phyloP scores from a whole-genome alignment of 2,113 vertebrate genomes.

The Chitala chitala region DNA sequence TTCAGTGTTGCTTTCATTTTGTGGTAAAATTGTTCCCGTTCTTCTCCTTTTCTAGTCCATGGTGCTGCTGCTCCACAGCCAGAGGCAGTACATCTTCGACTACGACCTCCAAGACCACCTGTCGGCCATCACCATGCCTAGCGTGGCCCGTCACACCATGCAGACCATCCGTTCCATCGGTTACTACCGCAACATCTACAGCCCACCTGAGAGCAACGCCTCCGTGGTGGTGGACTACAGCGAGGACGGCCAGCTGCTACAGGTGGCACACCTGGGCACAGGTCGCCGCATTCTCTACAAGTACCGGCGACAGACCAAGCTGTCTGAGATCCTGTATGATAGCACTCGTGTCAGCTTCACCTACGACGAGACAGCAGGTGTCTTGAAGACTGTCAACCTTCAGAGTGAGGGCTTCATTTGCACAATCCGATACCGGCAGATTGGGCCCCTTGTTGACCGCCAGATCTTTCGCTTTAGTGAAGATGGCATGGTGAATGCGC shows the following conservation, averaged over 20 bases:
- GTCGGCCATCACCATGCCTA: conserved; percentile 96
- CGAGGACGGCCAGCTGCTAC: conserved; percentile 89
- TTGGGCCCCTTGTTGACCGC: conserved; percentile 89
- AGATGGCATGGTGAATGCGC: conserved; percentile 95
- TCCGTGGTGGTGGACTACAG: conserved; percentile 94
- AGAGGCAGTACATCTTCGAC: conserved; percentile 97
- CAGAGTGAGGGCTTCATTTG: conserved; percentile 98
- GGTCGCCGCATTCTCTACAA: conserved; percentile 90
- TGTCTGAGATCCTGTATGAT: conserved; percentile 93
- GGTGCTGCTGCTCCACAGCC: conserved; percentile 95
- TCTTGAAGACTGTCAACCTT: conserved; percentile 94
- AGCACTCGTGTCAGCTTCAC: conserved; percentile 96
- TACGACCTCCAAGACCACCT: conserved; percentile 86
- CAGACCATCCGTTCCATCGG: conserved; percentile 94
- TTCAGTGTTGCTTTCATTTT: conserved; percentile 41
- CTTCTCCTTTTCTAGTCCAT: conserved; percentile 73
- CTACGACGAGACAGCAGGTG: conserved; percentile 91
- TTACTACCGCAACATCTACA: conserved; percentile 97
- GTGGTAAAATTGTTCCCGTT: conserved; percentile 26
- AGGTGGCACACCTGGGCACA: conserved; percentile 88
- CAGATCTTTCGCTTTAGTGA: conserved; percentile 98
- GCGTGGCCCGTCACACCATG: conserved; percentile 96
- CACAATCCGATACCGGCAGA: conserved; percentile 93
- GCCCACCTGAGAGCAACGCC: conserved; percentile 91
- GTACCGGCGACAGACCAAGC: conserved; percentile 86